Evolutionary conservation across 1,140 invertebrate genomes (phyloP).

Genomic region (fruit fly (Drosophila melanogaster)): Release_6_plus_ISO1_MT NT_037436.4:4538501-4539000

Average conservation of each 20-base stretch:
- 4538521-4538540: slow-evolving; percentile 77
- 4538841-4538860: neutral
- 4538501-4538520: slow-evolving; percentile 71
- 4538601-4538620: slow-evolving; percentile 78
- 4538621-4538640: slow-evolving; percentile 80
- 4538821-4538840: neutral
- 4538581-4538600: slow-evolving; percentile 73
- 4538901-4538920: slow-evolving; percentile 76
- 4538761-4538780: slow-evolving; percentile 74
- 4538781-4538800: slow-evolving; percentile 83
- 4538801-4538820: neutral
- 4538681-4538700: slow-evolving; percentile 83
- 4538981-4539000: slow-evolving; percentile 62
- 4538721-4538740: slow-evolving; percentile 81
- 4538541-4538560: slow-evolving; percentile 67
- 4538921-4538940: slow-evolving; percentile 82
- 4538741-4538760: slow-evolving; percentile 74
- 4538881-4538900: slow-evolving; percentile 81
- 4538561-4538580: slow-evolving; percentile 71
- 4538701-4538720: slow-evolving; percentile 80
- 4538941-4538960: slow-evolving; percentile 79
- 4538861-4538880: slow-evolving; percentile 75
- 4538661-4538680: slow-evolving; percentile 76
- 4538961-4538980: slow-evolving; percentile 50
- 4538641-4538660: slow-evolving; percentile 76